Evolutionary conservation across 2,113 vertebrate species (phyloP).

Genomic region (Dolichotis patagonum): DNA sequence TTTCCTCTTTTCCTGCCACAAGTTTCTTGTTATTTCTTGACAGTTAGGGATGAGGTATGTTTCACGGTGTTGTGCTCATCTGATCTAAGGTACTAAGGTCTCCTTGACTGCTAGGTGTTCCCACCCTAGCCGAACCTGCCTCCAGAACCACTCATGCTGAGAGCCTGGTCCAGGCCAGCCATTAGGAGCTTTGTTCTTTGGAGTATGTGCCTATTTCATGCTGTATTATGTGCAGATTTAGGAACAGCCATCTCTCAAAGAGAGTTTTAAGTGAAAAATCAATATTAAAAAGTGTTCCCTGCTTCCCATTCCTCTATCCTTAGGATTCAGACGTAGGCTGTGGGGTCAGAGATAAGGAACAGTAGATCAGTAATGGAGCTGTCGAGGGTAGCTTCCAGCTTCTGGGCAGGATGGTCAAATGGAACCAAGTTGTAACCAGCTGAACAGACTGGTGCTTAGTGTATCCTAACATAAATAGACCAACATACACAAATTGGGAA

Average conservation of each 20-base stretch:
- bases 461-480: not conserved
- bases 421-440: not conserved
- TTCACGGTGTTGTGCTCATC: not conserved
- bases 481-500: not conserved
- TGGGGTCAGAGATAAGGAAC: not conserved
- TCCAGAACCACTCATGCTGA: not conserved
- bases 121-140: not conserved
- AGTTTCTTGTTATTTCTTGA: not conserved
- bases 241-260: not conserved
- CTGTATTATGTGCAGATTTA: not conserved
- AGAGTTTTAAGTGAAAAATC: not conserved
- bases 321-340: not conserved
- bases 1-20: not conserved
- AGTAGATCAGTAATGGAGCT: not conserved
- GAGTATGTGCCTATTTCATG: not conserved
- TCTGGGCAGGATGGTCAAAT: not conserved
- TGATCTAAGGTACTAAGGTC: not conserved
- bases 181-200: not conserved
- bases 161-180: too few relatives aligned
- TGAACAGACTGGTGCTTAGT: not conserved
- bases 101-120: not conserved
- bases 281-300: not conserved
- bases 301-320: not conserved
- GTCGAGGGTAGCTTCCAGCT: not conserved
- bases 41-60: too few relatives aligned